These are phyloP conservation scores for Sarotherodon lohbergeri DNA, from an alignment of 2,113 vertebrate genomes.

Conservation along the genomic window DNA sequence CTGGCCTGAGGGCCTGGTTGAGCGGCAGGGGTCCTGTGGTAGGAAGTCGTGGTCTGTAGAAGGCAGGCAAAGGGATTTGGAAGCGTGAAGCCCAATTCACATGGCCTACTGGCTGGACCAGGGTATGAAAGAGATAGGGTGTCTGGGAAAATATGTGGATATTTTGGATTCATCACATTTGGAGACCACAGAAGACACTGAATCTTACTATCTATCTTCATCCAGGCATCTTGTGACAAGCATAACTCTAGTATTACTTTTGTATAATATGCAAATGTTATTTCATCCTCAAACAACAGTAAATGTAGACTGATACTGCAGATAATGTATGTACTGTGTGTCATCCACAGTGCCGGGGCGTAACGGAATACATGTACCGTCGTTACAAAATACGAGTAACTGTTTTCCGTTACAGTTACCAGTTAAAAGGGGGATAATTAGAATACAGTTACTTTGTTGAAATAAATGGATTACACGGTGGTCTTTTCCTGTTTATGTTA, in stretches of 20 bases:
- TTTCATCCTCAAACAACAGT: slow-evolving; percentile 7
- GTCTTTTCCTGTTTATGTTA: too few relatives aligned
- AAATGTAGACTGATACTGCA: neutral
- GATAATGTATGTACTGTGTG: neutral
- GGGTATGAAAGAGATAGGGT: slow-evolving; percentile 21
- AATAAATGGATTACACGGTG: too few relatives aligned
- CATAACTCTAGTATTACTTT: neutral
- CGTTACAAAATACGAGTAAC: neutral
- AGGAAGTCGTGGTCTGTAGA: slow-evolving; percentile 47
- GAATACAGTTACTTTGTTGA: too few relatives aligned
- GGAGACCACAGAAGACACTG: slow-evolving; percentile 32
- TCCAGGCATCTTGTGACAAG: slow-evolving; percentile 14
- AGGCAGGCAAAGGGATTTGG: slow-evolving; percentile 28
- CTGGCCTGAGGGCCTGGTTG: slow-evolving; percentile 30
- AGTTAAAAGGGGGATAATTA: neutral
- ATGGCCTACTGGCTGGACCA: slow-evolving; percentile 37
- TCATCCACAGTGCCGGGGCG: neutral
- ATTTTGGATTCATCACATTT: slow-evolving; percentile 49
- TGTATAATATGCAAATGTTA: slow-evolving; percentile 18
- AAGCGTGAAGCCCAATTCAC: slow-evolving; percentile 54
- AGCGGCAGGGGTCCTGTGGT: slow-evolving; percentile 48
- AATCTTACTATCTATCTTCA: slow-evolving; percentile 36
- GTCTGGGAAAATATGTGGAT: slow-evolving; percentile 56
- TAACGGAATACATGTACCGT: neutral
- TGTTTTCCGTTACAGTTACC: neutral